Evolutionary conservation across 1,140 invertebrate genomes (phyloP), one percentile per base, ranked within the genome.

Genomic region (Plectrocnemia conspersa): DNA sequence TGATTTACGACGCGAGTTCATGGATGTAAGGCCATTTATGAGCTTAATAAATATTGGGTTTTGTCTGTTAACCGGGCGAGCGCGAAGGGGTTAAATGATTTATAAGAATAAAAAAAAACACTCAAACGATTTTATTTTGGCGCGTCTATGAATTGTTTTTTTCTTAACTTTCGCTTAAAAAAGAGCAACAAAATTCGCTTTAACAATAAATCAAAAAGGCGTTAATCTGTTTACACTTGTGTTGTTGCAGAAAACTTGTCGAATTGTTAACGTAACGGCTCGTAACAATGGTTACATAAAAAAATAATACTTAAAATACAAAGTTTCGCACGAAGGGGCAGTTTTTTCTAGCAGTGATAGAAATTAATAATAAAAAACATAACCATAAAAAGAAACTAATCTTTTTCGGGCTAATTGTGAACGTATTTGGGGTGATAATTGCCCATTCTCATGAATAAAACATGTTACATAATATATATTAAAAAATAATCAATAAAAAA

Each of bases 381-480:
- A n/a, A n/a, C n/a, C n/a, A n/a, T 7, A n/a, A 23, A 40, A 52
- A 50, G 52, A 44, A 24, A 46, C 35, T 46, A 23, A 50, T 54
- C 22, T 18, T 6, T n/a, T 27, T n/a, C 10, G 27, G 21, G 44
- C 40, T 59, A 59, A 59, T 59, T 59, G 52, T 59, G 40, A 59
- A 54, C 47, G 44, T 52, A 55, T 59, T 50, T 52, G 47, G 50
- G 57, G 57, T 59, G 41, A 52, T 54, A 54, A 59, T 59, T 59
- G 52, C 32, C 57, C 52, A 48, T 41, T 22, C 6, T 36, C 41
- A 36, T 46, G 48, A 59, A 47, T 42, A 59, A 47, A n/a, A n/a
- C n/a, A n/a, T n/a, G n/a, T n/a, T n/a, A n/a, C n/a, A n/a, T n/a
- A n/a, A n/a, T n/a, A n/a, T n/a, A n/a, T n/a, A n/a, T n/a, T n/a